Base-by-base conservation (phyloP, 2,113 vertebrate species). In the Plotosus lineatus region DNA sequence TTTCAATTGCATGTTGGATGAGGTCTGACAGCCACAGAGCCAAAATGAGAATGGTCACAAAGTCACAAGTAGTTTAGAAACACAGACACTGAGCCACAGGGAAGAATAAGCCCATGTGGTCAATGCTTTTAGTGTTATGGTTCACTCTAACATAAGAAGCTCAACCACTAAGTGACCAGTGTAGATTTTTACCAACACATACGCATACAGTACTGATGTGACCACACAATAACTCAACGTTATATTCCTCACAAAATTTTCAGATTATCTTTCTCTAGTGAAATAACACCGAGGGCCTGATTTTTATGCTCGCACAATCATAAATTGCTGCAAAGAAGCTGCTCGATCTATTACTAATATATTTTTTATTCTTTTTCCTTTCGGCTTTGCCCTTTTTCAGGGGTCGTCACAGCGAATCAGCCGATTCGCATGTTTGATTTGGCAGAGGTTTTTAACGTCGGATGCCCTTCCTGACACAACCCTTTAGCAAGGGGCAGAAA, bases 1-100 rank as follows among this genome's bases (percentile, higher is more conserved):
- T 83, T 83, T 53, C 69, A 50, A 36, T 26, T 51, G 38, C 76
- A 53, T 4, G 78, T 84, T 61, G 73, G 83, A 84, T 75, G 31
- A 85, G 81, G 55, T 86, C 79, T 82, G 84, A 81, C 87, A 87
- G 88, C 88, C 90, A 86, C 82, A 69, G 85, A 72, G 77, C 87
- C 86, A 90, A 89, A 92, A 90, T 89, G 84, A 86, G 65, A 69
- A 82, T 83, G 75, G 85, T 87, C 89, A 69, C 85, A 80, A 78
- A 79, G 77, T 75, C 85, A 85, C 84, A 82, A 80, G 69, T 36
- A 82, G 51, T 89, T 83, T 85, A 90, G 79, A 87, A 83, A 63
- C 85, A 87, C 61, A 83, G 84, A 85, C 82, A 81, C 85, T 81
- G 82, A 88, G 80, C 73, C 80, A 89, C 86, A 88, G 85, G 85